Conservation (phyloP, 2,797 vertebrate species). For the Sebastolobus altivelis region DNA sequence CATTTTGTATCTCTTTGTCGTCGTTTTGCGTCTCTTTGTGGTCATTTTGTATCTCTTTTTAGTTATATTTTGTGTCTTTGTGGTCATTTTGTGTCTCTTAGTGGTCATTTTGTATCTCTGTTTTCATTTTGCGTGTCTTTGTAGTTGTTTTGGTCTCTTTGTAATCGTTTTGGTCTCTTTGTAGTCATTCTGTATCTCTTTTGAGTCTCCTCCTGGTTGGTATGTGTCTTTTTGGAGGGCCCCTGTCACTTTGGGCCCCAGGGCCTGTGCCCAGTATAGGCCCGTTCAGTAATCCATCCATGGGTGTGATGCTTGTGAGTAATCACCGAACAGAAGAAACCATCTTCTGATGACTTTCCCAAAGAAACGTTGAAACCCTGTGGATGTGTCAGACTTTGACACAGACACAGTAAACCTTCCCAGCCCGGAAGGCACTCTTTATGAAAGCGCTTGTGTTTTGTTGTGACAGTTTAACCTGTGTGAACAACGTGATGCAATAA, state of each 20-base stretch:
- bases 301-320: neutral
- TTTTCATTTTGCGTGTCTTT: neutral
- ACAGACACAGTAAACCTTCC: constrained; percentile 6
- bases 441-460: constrained; percentile 51
- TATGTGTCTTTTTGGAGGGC: neutral
- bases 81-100: no score
- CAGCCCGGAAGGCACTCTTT: constrained; percentile 41
- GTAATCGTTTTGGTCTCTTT: neutral
- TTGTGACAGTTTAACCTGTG: constrained; percentile 66
- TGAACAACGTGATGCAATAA: constrained; percentile 72
- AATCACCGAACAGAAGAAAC: neutral
- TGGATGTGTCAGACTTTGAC: constrained; percentile 43
- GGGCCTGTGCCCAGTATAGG: no score
- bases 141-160: neutral
- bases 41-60: no score
- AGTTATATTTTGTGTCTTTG: no score
- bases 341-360: neutral
- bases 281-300: neutral
- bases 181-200: neutral
- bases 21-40: no score
- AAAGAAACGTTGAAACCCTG: neutral
- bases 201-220: neutral
- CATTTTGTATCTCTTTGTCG: no score
- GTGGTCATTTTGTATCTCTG: no score
- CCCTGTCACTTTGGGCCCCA: no score